These are phyloP conservation scores for Rhagophthalmus giganteus DNA, from an alignment of 2,888 invertebrate genomes.

Conservation along the genomic window DNA sequence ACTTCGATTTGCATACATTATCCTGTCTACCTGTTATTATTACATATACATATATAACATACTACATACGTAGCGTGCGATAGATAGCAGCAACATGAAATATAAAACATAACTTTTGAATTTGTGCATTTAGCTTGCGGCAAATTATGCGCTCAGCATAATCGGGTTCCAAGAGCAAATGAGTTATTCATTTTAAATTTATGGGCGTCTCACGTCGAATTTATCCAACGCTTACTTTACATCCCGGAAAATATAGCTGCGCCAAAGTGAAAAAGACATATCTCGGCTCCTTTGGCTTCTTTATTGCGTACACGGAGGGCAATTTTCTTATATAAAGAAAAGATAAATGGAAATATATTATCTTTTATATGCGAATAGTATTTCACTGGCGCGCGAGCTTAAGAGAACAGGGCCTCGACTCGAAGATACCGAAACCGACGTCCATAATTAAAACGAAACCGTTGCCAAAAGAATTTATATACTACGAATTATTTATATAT, in stretches of 20 bases:
- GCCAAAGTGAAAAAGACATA: constrained; percentile 37
- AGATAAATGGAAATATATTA: constrained; percentile 30
- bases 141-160: constrained; percentile 45
- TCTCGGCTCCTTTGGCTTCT: constrained; percentile 36
- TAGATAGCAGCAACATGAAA: no score
- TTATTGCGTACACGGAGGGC: constrained; percentile 33
- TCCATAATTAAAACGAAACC: no score
- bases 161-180: constrained; percentile 50
- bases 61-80: no score
- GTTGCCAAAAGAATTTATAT: no score
- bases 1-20: no score
- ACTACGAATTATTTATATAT: no score
- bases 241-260: constrained; percentile 23
- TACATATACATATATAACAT: no score
- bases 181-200: constrained; percentile 53
- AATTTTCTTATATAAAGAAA: constrained; percentile 32
- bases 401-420: no score
- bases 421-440: no score
- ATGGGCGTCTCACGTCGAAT: constrained; percentile 47
- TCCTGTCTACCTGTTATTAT: no score
- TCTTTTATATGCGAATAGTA: constrained; percentile 2
- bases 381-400: not conserved
- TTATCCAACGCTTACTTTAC: constrained; percentile 37
- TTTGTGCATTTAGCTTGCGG: constrained; percentile 50
- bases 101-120: constrained; percentile 51